A percentile compares a stretch with the other conserved stretches of the same genome.
These are phyloP conservation scores for Hartigia nigra DNA, from an alignment of 2,888 invertebrate genomes.

Conservation along the genomic window DNA sequence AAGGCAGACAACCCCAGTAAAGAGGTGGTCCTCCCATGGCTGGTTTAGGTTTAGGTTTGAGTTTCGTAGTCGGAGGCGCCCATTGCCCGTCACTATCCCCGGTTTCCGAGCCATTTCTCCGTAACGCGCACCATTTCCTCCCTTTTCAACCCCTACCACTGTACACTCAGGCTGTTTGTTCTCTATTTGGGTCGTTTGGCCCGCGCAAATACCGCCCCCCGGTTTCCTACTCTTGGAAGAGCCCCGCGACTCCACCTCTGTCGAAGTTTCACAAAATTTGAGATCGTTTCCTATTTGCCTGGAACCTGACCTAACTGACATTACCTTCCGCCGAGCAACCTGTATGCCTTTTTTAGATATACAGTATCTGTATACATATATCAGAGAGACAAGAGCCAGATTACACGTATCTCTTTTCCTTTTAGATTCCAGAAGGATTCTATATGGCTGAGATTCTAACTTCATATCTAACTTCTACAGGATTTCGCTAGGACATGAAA, in stretches of 20 bases:
- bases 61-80: slow-evolving; percentile 41
- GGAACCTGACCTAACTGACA: not conserved
- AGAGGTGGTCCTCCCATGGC: slow-evolving; percentile 35
- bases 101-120: slow-evolving; percentile 66
- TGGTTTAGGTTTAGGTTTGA: slow-evolving; percentile 31
- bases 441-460: not conserved
- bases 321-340: slow-evolving; percentile 6
- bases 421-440: not conserved
- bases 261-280: slow-evolving; percentile 54
- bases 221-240: slow-evolving; percentile 14
- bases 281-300: slow-evolving; percentile 33
- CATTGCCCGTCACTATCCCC: slow-evolving; percentile 65
- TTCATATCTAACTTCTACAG: not conserved
- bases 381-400: not conserved
- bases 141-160: slow-evolving; percentile 52
- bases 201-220: slow-evolving; percentile 63
- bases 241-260: slow-evolving; percentile 32
- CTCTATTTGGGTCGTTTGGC: slow-evolving; percentile 65
- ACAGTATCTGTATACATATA: not conserved
- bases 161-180: slow-evolving; percentile 54
- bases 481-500: not conserved
- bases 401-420: not conserved
- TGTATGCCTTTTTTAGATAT: not conserved
- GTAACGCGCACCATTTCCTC: slow-evolving; percentile 66
- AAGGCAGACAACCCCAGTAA: slow-evolving; percentile 18